Conservation (phyloP, 2,797 vertebrate species). For the Myoxocephalus aenaeus region DNA sequence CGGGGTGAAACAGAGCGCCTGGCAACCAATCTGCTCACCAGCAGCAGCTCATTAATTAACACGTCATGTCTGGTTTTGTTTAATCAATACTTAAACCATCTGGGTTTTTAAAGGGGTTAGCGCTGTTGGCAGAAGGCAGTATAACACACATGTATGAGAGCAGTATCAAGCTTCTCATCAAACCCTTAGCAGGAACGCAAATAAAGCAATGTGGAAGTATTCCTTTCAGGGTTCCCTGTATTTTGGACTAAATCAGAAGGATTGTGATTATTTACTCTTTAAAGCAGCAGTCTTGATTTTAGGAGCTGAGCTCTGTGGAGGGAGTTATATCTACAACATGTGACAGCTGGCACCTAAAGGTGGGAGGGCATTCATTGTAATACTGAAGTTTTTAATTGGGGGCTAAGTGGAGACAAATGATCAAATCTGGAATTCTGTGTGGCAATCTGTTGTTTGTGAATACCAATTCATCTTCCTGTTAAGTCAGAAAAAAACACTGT, state of each 20-base stretch:
- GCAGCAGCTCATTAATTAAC: not conserved
- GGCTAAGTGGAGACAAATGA: slow-evolving; percentile 54
- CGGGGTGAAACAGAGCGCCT: not conserved
- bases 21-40: not conserved
- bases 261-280: not conserved
- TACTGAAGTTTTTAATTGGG: slow-evolving; percentile 49
- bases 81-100: not conserved
- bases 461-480: slow-evolving; percentile 53
- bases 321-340: slow-evolving; percentile 9
- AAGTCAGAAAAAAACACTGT: slow-evolving; percentile 43
- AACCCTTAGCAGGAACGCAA: not conserved
- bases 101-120: not conserved
- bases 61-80: not conserved
- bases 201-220: not conserved
- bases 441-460: slow-evolving; percentile 55
- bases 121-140: not conserved
- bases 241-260: not conserved
- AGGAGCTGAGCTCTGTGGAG: not conserved
- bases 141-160: not conserved
- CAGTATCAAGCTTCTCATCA: not conserved
- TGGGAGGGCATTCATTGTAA: slow-evolving; percentile 24
- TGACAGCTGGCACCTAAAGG: slow-evolving; percentile 32
- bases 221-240: not conserved
- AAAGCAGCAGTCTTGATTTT: slow-evolving; percentile 19
- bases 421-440: slow-evolving; percentile 37